Evolutionary conservation across 1,140 invertebrate species (phyloP).

Genomic region (Calycopis cecrops): DNA sequence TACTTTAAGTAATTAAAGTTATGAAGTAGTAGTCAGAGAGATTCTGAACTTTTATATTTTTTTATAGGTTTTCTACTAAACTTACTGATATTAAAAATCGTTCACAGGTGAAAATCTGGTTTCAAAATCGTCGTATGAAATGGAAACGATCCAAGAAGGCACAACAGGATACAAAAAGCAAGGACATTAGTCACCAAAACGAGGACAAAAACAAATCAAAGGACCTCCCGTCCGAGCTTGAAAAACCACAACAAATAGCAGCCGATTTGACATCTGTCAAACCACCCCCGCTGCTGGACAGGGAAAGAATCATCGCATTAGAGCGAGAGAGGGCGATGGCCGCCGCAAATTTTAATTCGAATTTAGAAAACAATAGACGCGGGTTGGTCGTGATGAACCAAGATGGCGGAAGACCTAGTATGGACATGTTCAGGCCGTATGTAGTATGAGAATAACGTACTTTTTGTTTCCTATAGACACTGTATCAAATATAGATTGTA

Average conservation of each 20-base stretch:
- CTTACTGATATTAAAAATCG: constrained; percentile 15
- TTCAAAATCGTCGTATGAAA: constrained; percentile 96
- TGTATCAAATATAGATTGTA: constrained; percentile 7
- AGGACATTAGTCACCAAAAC: constrained; percentile 44
- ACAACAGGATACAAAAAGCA: constrained; percentile 83
- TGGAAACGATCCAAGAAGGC: constrained; percentile 97
- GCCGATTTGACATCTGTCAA: constrained; percentile 68
- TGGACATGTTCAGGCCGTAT: constrained; percentile 74
- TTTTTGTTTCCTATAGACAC: constrained; percentile 40
- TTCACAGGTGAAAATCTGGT: constrained; percentile 95
- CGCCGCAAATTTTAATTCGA: constrained; percentile 68
- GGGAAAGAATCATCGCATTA: constrained; percentile 70
- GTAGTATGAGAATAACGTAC: constrained; percentile 67
- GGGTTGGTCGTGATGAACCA: constrained; percentile 64
- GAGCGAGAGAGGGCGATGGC: constrained; percentile 66
- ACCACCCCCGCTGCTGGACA: constrained; percentile 57
- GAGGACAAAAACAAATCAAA: constrained; percentile 57
- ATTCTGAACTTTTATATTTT: too few species aligned
- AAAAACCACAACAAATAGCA: constrained; percentile 52
- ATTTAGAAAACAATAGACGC: constrained; percentile 67
- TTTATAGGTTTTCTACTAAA: too few species aligned
- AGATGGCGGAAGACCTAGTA: constrained; percentile 58
- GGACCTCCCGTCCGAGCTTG: constrained; percentile 43
- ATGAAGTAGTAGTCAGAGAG: too few species aligned
- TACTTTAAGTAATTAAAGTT: too few species aligned